Base-by-base conservation (phyloP, 2,888 invertebrate genomes). In the Agriotes lineatus region DNA sequence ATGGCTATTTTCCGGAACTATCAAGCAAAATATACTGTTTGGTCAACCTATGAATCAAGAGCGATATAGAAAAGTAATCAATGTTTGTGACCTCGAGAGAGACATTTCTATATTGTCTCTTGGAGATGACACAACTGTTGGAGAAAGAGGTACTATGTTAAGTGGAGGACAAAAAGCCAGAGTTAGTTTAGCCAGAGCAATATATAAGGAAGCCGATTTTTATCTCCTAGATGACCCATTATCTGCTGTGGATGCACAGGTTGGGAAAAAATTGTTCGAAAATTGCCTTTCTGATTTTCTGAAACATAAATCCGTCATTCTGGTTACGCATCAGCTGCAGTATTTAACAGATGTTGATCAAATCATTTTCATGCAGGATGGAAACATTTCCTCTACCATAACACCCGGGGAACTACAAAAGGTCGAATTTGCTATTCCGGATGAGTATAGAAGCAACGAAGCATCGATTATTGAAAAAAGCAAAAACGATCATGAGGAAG, bases 21-120 rank as follows among this genome's bases (percentile, higher is more conserved):
- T 97, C 0, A 87, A 93, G 5, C 95, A 96, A 78, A 97, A 97
- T 82, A 94, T 97, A 73, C 82, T 96, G 1, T 97, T 97, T 83
- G 96, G 96, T 0, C 89, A 88, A 78, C 85, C 88, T 70, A 90
- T 88, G 88, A 90, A 90, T 76, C 85, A 87, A 22, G 86, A 88
- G 30, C 86, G 89, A 10, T 91, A 87, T 82, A 91, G 86, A 82
- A 84, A 88, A 60, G 90, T 89, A 25, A 84, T 94, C 1, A 87
- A 87, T 35, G 90, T 89, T 0, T 92, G 92, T 78, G 90, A 91
- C 0, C 85, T 92, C 57, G 89, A 89, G 77, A 82, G 88, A 65
- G 95, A 95, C 82, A 89, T 95, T 77, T 82, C 86, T 5, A 83
- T 91, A 71, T 86, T 95, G 77, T 91, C 92, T 4, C 88, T 90